A percentile compares a stretch with the other conserved stretches of the same genome.
phyloP scores from a whole-genome alignment of 2,113 vertebrate genomes.

The Saguinus midas region DNA sequence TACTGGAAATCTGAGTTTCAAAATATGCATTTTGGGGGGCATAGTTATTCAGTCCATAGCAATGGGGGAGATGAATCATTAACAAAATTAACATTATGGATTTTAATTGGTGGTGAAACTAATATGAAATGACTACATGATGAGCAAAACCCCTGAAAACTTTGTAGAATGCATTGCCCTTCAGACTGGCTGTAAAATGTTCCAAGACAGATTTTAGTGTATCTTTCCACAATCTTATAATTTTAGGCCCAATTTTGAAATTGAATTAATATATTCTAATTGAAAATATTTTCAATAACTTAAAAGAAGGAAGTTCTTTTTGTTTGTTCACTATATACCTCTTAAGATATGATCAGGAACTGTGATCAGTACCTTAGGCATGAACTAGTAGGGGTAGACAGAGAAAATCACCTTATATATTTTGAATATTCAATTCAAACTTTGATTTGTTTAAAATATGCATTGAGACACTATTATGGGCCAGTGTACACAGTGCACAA shows the following conservation, averaged over 20 bases:
- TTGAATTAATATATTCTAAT: not conserved
- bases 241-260: slow-evolving; percentile 14
- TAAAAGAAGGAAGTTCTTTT: not conserved
- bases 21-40: not conserved
- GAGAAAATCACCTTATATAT: not conserved
- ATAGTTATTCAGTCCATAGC: not conserved
- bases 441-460: not conserved
- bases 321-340: not conserved
- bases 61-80: not conserved
- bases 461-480: not conserved
- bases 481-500: not conserved
- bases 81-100: not conserved
- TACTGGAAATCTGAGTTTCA: not conserved
- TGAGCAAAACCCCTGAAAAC: not conserved
- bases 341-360: not conserved
- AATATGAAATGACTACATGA: not conserved
- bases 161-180: not conserved
- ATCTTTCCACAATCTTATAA: not conserved
- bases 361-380: not conserved
- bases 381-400: not conserved
- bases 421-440: not conserved
- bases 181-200: not conserved
- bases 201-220: not conserved
- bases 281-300: not conserved
- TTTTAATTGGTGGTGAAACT: not conserved